phyloP scores from a whole-genome alignment of 2,797 vertebrate genomes.

The Onychomys arenicola region DNA sequence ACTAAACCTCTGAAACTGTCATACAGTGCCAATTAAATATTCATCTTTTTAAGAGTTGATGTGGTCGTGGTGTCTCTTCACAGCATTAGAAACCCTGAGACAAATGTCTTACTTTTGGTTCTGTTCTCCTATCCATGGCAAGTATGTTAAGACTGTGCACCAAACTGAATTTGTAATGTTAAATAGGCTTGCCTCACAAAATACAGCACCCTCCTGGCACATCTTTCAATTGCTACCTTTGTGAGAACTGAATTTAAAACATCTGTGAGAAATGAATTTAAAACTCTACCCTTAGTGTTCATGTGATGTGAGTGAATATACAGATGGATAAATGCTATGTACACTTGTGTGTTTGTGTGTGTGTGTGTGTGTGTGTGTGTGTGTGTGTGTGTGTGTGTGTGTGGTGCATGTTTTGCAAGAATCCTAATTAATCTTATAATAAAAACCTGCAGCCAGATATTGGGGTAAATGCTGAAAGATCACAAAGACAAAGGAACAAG shows the following conservation, averaged over 20 bases:
- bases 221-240: background rate
- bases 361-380: background rate
- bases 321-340: background rate
- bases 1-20: background rate
- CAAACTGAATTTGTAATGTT: background rate
- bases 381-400: background rate
- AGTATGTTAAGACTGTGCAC: background rate
- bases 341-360: background rate
- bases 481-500: no score
- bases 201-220: rapidly evolving
- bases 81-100: background rate
- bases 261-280: background rate
- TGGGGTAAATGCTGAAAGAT: no score
- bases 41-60: background rate
- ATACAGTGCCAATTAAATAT: background rate
- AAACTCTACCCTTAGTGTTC: background rate
- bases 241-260: background rate
- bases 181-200: background rate
- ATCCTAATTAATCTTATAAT: no score
- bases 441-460: no score
- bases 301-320: rapidly evolving
- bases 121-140: background rate
- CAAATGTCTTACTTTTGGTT: background rate
- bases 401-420: no score
- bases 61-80: background rate